Evolutionary conservation across 2,113 vertebrate species (phyloP), one percentile per base, ranked within the genome.

Genomic region (Trachemys scripta): DNA sequence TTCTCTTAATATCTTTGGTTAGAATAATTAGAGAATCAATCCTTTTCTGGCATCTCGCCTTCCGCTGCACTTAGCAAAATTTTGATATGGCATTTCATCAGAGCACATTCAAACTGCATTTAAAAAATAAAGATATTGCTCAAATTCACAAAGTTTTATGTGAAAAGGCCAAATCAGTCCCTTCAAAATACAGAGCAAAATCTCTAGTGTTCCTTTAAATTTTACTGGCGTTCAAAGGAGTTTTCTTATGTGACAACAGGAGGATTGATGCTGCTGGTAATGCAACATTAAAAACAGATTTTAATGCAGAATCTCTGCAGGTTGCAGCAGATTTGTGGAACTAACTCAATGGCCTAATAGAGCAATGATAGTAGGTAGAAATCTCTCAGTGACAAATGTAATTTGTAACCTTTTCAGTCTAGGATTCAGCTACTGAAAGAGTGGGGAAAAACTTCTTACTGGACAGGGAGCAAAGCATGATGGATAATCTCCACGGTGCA

Each of bases 251-350:
- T 25, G 59, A 81, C 42, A 95, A 95, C 14, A 53, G 22, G 17
- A 89, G 95, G 83, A 96, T 93, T 16, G 51, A 97, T 92, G 88
- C 47, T 5, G n/a, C 76, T 72, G 89, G 31, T 75, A 93, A 81
- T 56, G 82, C 31, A 93, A 94, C 79, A 54, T 89, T 84, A 72
- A 96, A 96, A 92, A 4, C 65, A 95, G 78, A 93, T 96, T 97
- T 96, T 92, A 20, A 90, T 94, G 92, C 91, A 96, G 90, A 93
- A 89, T 93, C 53, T 78, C 93, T 80, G 84, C 81, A 94, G 49
- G 76, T 96, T 97, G 96, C 95, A 84, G 42, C 85, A 56, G 69
- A 90, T 93, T 98, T 96, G 93, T 96, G 85, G 92, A 97, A 98
- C 96, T 90, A 98, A 94, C 82, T 72, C 84, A 93, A n/a, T 2